Base-by-base conservation (phyloP, 2,888 invertebrate species). In the Nezara viridula region DNA sequence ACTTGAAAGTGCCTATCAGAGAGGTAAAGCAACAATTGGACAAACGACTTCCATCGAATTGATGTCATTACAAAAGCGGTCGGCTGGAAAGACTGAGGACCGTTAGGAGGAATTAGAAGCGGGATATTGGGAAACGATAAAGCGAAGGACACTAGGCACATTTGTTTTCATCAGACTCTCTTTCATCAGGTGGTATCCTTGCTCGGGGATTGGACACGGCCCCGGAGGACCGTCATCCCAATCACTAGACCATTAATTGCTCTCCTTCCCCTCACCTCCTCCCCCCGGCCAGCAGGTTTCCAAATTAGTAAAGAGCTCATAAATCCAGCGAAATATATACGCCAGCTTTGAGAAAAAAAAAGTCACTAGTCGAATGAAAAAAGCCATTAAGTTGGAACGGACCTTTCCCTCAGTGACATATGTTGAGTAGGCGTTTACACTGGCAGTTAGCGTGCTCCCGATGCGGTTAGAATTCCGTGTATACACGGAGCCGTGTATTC, bases 111-210 rank as follows among this genome's bases (percentile, higher is more conserved):
- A 77, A 40, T 40, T 40, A 77, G 77, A 37, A 44, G 81, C n/a
- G 81, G 81, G 81, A n/a, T 81, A 44, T 81, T 81, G 44, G 81
- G 81, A 81, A 81, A 81, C 5, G 44, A 40, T 5, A 44, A n/a
- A 47, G 44, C 40, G 81, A 81, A 81, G 81, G 81, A 47, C 81
- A 44, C 81, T 12, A 81, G 81, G 12, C 10, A 81, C 81, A 81
- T 81, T 81, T 81, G 81, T 81, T 81, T 81, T 81, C 81, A 81
- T 81, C 81, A 81, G 81, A 81, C 24, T 77, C 44, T 47, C 81
- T 81, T 81, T 81, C 81, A 81, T 81, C n/a, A n/a, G 81, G 81
- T 24, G 9, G n/a, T 73, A 73, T 73, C 66, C 66, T 73, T 73
- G 66, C 27, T n/a, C 81, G 44, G 14, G 40, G 77, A 73, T 77